Conservation (phyloP, 2,113 vertebrate genomes). For the Gadus chalcogrammus region DNA sequence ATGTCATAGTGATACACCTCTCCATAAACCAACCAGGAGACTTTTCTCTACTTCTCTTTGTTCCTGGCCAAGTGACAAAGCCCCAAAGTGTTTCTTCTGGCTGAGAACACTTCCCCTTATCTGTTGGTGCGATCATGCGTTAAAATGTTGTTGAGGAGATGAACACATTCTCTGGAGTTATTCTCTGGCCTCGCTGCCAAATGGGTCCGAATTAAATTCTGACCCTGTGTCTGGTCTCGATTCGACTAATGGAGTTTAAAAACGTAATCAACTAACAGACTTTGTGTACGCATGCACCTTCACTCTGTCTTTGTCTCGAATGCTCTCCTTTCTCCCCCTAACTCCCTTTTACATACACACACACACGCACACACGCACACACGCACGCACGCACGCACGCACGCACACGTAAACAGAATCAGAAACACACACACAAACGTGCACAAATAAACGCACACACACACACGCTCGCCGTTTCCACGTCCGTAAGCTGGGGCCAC, state of each 20-base stretch:
- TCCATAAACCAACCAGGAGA: not conserved
- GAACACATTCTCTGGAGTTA: too few species aligned
- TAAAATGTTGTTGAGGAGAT: too few species aligned
- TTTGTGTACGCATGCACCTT: too few species aligned
- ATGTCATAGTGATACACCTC: not conserved
- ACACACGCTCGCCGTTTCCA: not conserved
- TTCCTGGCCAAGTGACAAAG: not conserved
- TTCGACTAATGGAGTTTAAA: too few species aligned
- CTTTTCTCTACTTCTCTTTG: not conserved
- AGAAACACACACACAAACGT: not conserved
- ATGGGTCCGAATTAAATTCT: too few species aligned
- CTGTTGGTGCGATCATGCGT: too few species aligned
- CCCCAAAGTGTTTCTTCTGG: not conserved
- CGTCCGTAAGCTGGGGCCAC: not conserved
- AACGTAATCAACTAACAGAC: too few species aligned
- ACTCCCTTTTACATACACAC: not conserved
- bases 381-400: not conserved
- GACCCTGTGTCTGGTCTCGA: too few species aligned
- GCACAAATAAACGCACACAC: not conserved
- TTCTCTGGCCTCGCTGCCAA: too few species aligned
- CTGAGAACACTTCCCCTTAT: not conserved
- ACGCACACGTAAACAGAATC: not conserved
- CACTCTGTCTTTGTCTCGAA: too few species aligned
- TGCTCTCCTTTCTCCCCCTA: too few species aligned
- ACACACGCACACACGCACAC: conserved; percentile 3